Evolutionary conservation across 2,888 invertebrate genomes (phyloP).

Genomic region (Carterocephalus palaemon): DNA sequence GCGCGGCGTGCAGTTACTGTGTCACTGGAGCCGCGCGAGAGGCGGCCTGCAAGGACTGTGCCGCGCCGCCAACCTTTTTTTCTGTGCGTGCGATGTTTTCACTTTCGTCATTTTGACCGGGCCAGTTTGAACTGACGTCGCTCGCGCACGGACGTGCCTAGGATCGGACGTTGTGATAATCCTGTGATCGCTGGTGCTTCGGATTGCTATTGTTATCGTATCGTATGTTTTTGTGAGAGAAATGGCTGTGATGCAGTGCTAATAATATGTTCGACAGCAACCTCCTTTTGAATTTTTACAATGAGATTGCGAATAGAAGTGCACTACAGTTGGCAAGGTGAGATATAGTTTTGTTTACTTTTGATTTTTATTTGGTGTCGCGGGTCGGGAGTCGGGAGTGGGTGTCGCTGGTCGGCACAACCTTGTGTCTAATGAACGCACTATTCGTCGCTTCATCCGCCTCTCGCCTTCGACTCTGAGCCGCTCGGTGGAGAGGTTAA

Average conservation of each 20-base stretch:
- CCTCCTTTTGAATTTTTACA: conserved; percentile 73
- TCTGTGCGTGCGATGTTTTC: conserved; percentile 78
- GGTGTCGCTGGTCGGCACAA: conserved; percentile 52
- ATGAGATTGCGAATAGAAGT: conserved; percentile 76
- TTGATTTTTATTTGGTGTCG: conserved; percentile 47
- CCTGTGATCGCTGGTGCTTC: conserved; percentile 72
- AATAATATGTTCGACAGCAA: conserved; percentile 77
- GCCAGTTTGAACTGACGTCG: conserved; percentile 77
- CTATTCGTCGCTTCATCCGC: conserved; percentile 70
- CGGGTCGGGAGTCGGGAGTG: conserved; percentile 39
- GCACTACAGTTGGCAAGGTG: conserved; percentile 78
- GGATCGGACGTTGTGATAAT: conserved; percentile 69
- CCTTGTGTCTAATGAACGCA: conserved; percentile 77
- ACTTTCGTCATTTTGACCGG: conserved; percentile 79
- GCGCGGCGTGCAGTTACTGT: conserved; percentile 74
- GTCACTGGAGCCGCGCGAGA: conserved; percentile 76
- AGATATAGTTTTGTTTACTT: conserved; percentile 65
- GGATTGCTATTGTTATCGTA: conserved; percentile 68
- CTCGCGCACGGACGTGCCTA: conserved; percentile 76
- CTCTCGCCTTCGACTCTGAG: conserved; percentile 75
- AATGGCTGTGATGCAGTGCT: conserved; percentile 77
- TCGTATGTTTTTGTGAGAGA: conserved; percentile 55
- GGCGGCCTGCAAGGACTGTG: conserved; percentile 76
- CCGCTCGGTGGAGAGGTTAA: conserved; percentile 74
- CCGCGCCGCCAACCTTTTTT: conserved; percentile 73